phyloP scores from a whole-genome alignment of 2,113 vertebrate genomes.

The Rissa tridactyla region DNA sequence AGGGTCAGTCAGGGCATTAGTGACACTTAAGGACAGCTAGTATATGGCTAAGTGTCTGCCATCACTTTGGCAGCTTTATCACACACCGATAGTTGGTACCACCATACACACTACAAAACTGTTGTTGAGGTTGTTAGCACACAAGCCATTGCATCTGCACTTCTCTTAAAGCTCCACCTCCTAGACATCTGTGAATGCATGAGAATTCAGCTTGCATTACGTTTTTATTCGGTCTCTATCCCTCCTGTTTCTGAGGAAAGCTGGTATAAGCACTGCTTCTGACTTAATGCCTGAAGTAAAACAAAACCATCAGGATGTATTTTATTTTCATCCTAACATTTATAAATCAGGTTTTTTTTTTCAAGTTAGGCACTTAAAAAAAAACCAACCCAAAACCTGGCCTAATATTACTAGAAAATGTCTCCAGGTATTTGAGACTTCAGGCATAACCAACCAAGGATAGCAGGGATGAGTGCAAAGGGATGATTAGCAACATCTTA shows the following conservation, averaged over 20 bases:
- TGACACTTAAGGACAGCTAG: background rate
- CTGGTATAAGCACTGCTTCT: background rate
- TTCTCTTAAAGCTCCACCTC: background rate
- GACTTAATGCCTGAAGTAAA: background rate
- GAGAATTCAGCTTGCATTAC: background rate
- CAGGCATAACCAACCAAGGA: background rate
- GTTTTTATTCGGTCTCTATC: background rate
- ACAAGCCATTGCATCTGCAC: background rate
- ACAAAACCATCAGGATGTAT: background rate
- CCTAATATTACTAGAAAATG: background rate
- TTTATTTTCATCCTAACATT: background rate
- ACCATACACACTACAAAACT: background rate
- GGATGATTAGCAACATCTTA: background rate
- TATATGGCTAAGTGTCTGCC: background rate
- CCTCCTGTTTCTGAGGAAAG: background rate
- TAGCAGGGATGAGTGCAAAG: background rate
- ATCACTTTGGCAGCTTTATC: background rate
- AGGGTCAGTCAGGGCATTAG: background rate
- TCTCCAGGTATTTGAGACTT: background rate
- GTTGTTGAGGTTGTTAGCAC: background rate
- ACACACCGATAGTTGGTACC: background rate
- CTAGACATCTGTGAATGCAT: background rate
- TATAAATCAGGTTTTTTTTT: background rate
- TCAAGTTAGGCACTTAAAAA: background rate
- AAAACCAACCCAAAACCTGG: background rate